Conservation (phyloP, 2,888 invertebrate genomes). For the Elmis aenea region DNA sequence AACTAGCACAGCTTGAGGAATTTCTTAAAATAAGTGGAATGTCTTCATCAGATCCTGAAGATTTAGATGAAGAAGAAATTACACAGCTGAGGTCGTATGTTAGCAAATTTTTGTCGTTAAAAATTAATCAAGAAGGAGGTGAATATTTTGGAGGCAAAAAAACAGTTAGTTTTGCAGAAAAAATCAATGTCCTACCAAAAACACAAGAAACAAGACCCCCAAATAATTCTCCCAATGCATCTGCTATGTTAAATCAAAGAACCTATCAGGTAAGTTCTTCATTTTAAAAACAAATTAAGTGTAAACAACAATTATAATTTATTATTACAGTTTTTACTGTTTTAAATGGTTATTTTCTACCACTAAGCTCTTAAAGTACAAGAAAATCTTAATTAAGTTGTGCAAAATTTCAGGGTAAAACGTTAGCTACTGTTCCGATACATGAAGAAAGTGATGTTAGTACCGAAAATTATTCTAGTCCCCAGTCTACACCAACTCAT, state of each 20-base stretch:
- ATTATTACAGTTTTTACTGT: slow-evolving; percentile 1
- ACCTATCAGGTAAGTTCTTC: slow-evolving; percentile 57
- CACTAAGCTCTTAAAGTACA: background rate
- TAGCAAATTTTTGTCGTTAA: slow-evolving; percentile 64
- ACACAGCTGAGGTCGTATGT: slow-evolving; percentile 67
- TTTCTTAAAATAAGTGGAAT: slow-evolving; percentile 67
- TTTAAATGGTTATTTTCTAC: slow-evolving; percentile 1
- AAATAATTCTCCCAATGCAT: slow-evolving; percentile 72
- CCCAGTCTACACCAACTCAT: slow-evolving; percentile 38
- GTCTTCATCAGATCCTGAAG: slow-evolving; percentile 62
- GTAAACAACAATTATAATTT: background rate
- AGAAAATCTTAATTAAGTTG: too few species aligned
- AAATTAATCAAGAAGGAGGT: slow-evolving; percentile 63
- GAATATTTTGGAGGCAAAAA: slow-evolving; percentile 62
- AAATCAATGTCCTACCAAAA: slow-evolving; percentile 52
- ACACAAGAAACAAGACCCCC: slow-evolving; percentile 51
- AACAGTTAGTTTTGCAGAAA: slow-evolving; percentile 72
- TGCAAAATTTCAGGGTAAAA: slow-evolving; percentile 48
- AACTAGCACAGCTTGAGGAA: slow-evolving; percentile 63
- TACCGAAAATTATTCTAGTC: slow-evolving; percentile 56
- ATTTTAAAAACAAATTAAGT: background rate
- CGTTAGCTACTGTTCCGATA: slow-evolving; percentile 59
- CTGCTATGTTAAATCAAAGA: slow-evolving; percentile 55
- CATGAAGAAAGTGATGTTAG: slow-evolving; percentile 60
- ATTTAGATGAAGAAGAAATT: slow-evolving; percentile 64